phyloP scores from a whole-genome alignment of 2,797 vertebrate species.

The Allobates femoralis region DNA sequence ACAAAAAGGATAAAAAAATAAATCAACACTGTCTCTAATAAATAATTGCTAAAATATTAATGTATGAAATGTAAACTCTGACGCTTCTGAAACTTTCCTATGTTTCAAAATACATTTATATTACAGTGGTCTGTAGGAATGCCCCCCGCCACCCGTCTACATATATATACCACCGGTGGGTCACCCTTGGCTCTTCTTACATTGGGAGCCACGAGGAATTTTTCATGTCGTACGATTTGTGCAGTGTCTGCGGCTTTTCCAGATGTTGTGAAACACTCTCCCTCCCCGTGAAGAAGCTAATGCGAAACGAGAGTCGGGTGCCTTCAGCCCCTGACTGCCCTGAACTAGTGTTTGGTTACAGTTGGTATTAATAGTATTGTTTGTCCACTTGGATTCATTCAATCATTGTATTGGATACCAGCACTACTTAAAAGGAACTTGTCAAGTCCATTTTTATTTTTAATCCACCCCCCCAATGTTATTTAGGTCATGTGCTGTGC shows the following conservation, averaged over 20 bases:
- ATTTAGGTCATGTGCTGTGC: too few relatives aligned
- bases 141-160: not conserved
- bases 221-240: not conserved
- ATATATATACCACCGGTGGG: not conserved
- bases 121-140: slow-evolving; percentile 67
- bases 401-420: too few relatives aligned
- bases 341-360: too few relatives aligned
- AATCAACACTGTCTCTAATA: slow-evolving; percentile 76
- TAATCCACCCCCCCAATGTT: too few relatives aligned
- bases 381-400: too few relatives aligned
- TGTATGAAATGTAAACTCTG: slow-evolving; percentile 85
- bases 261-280: not conserved
- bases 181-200: not conserved
- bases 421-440: too few relatives aligned
- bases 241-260: not conserved
- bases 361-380: too few relatives aligned
- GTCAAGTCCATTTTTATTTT: too few relatives aligned
- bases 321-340: too few relatives aligned
- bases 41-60: slow-evolving; percentile 81
- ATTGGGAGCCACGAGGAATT: not conserved
- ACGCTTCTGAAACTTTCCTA: slow-evolving; percentile 70
- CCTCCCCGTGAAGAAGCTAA: too few relatives aligned
- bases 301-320: too few relatives aligned
- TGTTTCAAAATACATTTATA: slow-evolving; percentile 69
- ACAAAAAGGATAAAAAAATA: not conserved